Base-by-base conservation (phyloP, 2,888 invertebrate species). In the Pteria penguin region DNA sequence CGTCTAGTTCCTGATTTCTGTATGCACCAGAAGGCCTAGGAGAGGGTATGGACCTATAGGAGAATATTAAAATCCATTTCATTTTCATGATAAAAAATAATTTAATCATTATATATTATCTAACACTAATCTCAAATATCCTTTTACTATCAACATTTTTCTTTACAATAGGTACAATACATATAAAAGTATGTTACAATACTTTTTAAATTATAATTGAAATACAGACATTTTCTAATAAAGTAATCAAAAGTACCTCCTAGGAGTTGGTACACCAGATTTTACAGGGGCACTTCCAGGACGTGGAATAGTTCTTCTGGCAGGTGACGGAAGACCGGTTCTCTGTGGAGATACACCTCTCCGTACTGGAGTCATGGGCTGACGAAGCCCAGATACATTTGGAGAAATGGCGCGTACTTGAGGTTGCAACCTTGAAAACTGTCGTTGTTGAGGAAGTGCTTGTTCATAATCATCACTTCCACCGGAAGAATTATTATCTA, bases 311-410 rank as follows among this genome's bases (percentile, higher is more conserved):
- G 87, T 83, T 29, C 86, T 79, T 29, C 87, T 73, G n/a, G 80
- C 78, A 14, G 89, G 88, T n/a, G 83, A 85, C 26, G 88, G 88
- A 36, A 90, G 82, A 55, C 89, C 88, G 67, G 83, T 84, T 58
- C 87, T 78, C 65, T 85, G 83, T 26, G 89, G 90, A 14, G 88
- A 89, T 5, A 84, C 73, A 4, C 87, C 84, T 32, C 87, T 78
- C 4, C 80, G 71, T 27, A 72, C 75, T 31, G 73, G 77, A 55
- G 80, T 78, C 2, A 71, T 66, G 18, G 86, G 85, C 61, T 81
- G 81, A 69, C 81, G 77, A 36, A 85, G 79, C 29, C 85, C 82
- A 73, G 84, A 80, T 18, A 85, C 79, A 72, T 83, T 83, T 0
- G 85, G 85, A 11, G 84, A 81, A 24, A 81, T 72, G 65, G 83